Evolutionary conservation across 2,888 invertebrate genomes (phyloP).

Genomic region (Parnassius glacialis): DNA sequence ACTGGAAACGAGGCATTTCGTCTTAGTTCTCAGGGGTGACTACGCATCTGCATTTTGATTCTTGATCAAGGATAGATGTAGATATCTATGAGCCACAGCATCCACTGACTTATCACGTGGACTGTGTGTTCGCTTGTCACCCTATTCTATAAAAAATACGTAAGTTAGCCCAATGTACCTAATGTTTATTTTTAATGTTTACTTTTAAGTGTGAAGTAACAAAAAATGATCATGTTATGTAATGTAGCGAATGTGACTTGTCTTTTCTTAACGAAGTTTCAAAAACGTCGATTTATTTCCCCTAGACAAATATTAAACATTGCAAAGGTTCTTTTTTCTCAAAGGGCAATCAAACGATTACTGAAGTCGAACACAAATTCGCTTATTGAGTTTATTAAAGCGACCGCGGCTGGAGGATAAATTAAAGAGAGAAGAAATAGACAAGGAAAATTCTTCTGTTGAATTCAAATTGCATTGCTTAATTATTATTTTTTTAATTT

Average conservation of each 20-base stretch:
- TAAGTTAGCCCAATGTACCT: no score
- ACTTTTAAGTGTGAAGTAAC: no score
- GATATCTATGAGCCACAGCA: no score
- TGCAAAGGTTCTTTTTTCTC: slow-evolving; percentile 21
- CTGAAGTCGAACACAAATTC: slow-evolving; percentile 30
- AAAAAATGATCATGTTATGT: no score
- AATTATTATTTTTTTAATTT: neutral
- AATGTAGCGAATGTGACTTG: neutral
- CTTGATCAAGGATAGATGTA: no score
- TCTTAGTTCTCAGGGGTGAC: no score
- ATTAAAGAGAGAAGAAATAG: slow-evolving; percentile 17
- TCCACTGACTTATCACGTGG: no score
- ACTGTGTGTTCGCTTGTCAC: no score
- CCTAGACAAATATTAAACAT: slow-evolving; percentile 25
- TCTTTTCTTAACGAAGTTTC: slow-evolving; percentile 20
- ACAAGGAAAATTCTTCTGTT: slow-evolving; percentile 15
- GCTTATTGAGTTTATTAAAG: slow-evolving; percentile 35
- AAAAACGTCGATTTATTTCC: slow-evolving; percentile 22
- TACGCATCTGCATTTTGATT: no score
- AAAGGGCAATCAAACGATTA: slow-evolving; percentile 30
- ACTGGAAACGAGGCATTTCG: no score
- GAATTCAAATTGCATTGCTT: slow-evolving; percentile 10
- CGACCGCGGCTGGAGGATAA: slow-evolving; percentile 19
- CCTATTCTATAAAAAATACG: no score
- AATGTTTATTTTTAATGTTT: no score